These are phyloP conservation scores for Cyaniris semiargus DNA, from an alignment of 2,888 invertebrate species.

Conservation along the genomic window DNA sequence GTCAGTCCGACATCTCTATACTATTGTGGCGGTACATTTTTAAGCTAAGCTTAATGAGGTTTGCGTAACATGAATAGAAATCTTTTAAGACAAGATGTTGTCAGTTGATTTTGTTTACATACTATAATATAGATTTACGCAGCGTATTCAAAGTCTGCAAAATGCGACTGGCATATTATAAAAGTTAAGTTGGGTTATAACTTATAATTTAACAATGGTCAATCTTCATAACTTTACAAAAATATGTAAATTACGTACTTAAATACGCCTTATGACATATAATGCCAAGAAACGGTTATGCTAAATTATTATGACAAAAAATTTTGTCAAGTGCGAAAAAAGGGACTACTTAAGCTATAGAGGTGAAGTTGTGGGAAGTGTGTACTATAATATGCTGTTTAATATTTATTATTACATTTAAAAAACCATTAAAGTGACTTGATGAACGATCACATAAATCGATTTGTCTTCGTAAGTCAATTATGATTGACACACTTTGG, in stretches of 20 bases:
- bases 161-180: too few relatives aligned
- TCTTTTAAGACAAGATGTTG: background rate
- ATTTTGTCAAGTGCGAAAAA: background rate
- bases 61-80: conserved; percentile 25
- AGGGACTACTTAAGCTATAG: background rate
- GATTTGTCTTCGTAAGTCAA: conserved; percentile 23
- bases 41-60: conserved; percentile 20
- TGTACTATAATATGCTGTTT: background rate
- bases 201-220: too few relatives aligned
- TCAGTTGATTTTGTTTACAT: background rate
- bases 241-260: too few relatives aligned
- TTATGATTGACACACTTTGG: conserved; percentile 16
- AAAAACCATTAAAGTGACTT: conserved; percentile 10
- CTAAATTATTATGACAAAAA: background rate
- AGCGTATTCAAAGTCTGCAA: too few relatives aligned
- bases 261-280: too few relatives aligned
- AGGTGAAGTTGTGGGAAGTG: background rate
- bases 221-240: too few relatives aligned
- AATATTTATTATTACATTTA: conserved; percentile 25
- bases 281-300: background rate
- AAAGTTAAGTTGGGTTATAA: too few relatives aligned
- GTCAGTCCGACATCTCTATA: conserved; percentile 61
- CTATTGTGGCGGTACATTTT: conserved; percentile 45
- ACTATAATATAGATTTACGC: background rate
- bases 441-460: background rate